Conservation (phyloP, 2,113 vertebrate genomes). For the rabbit (Oryctolagus cuniculus) region DNA sequence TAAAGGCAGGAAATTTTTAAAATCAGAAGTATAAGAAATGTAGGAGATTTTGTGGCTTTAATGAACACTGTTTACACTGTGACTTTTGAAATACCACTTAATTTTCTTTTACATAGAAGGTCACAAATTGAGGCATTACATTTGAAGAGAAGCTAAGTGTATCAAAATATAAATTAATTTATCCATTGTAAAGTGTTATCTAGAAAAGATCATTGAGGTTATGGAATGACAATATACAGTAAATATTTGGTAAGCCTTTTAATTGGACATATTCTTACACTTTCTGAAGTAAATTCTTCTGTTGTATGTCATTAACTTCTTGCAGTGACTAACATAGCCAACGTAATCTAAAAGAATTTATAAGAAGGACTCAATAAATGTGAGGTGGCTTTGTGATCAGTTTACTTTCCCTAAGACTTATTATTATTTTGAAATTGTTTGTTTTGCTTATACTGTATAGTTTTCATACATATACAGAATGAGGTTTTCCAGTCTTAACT, state of each 20-base stretch:
- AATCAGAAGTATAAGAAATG: constrained; percentile 4
- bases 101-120: constrained; percentile 9
- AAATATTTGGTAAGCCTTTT: background rate
- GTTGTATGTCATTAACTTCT: background rate
- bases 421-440: constrained; percentile 47
- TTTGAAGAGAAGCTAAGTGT: constrained; percentile 55
- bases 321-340: background rate
- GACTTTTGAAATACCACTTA: constrained; percentile 32
- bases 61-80: background rate
- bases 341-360: background rate
- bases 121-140: constrained; percentile 24
- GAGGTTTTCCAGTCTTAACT: constrained; percentile 24
- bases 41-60: background rate
- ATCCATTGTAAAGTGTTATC: constrained; percentile 2
- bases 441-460: background rate
- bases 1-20: constrained; percentile 11
- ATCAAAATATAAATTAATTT: constrained; percentile 13
- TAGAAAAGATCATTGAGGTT: constrained; percentile 4
- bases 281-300: background rate
- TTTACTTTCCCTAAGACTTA: constrained; percentile 20
- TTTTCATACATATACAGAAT: constrained; percentile 3
- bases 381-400: background rate
- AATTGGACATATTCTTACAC: background rate
- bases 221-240: background rate
- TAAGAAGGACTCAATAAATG: background rate